Base-by-base conservation (phyloP, 92 coral and sea anemone genomes). In the Montipora capitata region DNA sequence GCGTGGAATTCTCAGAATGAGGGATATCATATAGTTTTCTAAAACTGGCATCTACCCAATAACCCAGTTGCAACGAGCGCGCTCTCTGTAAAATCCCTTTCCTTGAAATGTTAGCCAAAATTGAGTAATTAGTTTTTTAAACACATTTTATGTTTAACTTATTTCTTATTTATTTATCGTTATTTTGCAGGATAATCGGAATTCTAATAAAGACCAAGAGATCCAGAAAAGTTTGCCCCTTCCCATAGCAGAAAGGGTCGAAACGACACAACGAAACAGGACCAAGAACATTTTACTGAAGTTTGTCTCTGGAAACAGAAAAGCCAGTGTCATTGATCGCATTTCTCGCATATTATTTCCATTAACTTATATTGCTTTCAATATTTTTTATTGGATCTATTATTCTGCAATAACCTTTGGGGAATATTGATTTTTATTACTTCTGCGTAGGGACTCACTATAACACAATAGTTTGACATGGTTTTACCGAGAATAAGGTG, bases 271-370 rank as follows among this genome's bases (percentile, higher is more conserved):
- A 12, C 11, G 20, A 4, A 39, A 66, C 82, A 61, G 6, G 68
- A 79, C 83, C 5, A 85, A 79, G 61, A 80, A 73, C 35, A 58
- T 11, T 8, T 8, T 84, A 40, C 86, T 84, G 11, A 86, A 86
- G 63, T 62, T 90, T 51, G 88, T 77, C 40, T 85, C 72, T 68
- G 14, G 80, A 15, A 85, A 86, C 49, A 80, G 61, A 44, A 61
- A 90, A 17, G 92, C 96, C 1, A 87, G 67, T 68, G 57, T 90
- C 12, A 68, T 93, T 14, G 96, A 93, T 68, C 80, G 93, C 67
- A 57, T 86, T 10, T 92, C 95, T 0, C 85, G 96, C 41, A 70
- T 93, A 10, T 49, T 90, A 40, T 93, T 93, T 40, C 96, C 96
- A 15, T 39, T 86, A 12, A 76, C 61, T 5, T 93, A 81, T 52